A percentile compares a stretch with the other conserved stretches of the same genome.
These are phyloP conservation scores for Heliornis fulica DNA, from an alignment of 2,113 vertebrate species.

Conservation along the genomic window DNA sequence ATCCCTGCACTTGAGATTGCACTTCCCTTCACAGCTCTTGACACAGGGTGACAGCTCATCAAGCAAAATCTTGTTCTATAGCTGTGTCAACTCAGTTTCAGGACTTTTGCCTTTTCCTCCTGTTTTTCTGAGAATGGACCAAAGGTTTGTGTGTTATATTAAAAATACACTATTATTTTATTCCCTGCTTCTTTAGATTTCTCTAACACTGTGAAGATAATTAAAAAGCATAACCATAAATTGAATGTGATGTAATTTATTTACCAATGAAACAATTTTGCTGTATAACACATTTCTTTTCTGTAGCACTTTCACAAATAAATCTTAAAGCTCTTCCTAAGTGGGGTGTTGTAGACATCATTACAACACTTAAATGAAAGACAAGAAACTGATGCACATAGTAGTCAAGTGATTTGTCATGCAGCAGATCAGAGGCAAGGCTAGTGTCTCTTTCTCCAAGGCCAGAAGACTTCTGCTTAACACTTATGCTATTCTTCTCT, in stretches of 20 bases:
- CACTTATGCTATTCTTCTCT: background rate
- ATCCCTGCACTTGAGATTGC: background rate
- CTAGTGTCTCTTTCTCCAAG: background rate
- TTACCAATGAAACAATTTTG: background rate
- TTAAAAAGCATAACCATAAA: background rate
- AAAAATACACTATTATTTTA: background rate
- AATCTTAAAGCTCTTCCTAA: background rate
- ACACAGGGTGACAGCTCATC: background rate
- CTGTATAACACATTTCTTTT: background rate
- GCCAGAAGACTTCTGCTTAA: background rate
- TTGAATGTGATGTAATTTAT: background rate
- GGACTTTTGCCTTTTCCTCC: background rate
- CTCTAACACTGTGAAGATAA: background rate
- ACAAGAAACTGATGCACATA: background rate
- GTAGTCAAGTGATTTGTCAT: background rate
- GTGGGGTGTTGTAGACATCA: background rate
- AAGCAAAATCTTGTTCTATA: background rate
- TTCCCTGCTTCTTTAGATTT: background rate
- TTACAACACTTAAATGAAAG: background rate
- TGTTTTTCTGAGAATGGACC: background rate
- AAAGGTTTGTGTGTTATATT: background rate
- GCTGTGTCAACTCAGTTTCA: background rate
- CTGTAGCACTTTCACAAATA: background rate
- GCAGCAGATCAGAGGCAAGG: background rate
- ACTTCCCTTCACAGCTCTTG: background rate